Evolutionary conservation across 2,113 vertebrate species (phyloP).

Genomic region (Hystrix cristata): DNA sequence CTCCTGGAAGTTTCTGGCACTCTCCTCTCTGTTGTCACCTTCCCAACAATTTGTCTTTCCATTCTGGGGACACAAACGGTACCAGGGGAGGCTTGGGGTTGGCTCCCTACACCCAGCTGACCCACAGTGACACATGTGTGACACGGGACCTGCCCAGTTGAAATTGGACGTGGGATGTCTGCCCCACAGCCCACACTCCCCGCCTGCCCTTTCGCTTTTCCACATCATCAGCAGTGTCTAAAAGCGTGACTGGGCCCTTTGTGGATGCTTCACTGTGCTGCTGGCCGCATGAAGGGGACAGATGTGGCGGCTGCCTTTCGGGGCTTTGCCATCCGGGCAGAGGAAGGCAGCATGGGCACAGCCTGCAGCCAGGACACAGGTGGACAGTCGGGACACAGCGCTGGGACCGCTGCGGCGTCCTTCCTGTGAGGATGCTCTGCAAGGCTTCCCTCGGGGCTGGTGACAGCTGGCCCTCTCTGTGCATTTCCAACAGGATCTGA

Average conservation of each 20-base stretch:
- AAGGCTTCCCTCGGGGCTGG: conserved; percentile 12
- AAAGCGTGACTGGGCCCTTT: conserved; percentile 37
- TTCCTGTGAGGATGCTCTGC: not conserved
- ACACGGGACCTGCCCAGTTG: not conserved
- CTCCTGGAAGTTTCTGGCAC: not conserved
- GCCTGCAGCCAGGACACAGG: conserved; percentile 64
- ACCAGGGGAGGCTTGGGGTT: not conserved
- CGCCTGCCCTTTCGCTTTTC: not conserved
- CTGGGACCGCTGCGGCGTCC: not conserved
- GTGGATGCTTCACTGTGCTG: conserved; percentile 32
- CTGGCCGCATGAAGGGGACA: conserved; percentile 60
- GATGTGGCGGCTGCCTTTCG: conserved; percentile 71
- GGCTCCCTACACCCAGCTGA: not conserved
- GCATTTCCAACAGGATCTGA: conserved; percentile 50
- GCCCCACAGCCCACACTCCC: not conserved
- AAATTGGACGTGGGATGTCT: not conserved
- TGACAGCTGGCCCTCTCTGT: not conserved
- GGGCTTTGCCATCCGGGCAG: conserved; percentile 72
- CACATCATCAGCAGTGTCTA: not conserved
- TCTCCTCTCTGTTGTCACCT: not conserved
- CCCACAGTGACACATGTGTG: not conserved
- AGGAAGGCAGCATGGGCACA: conserved; percentile 65
- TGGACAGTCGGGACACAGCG: not conserved
- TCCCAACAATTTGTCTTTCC: not conserved
- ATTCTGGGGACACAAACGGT: not conserved